Conservation (phyloP, 1,140 invertebrate species). For the Aphaenogaster ashmeadi region DNA sequence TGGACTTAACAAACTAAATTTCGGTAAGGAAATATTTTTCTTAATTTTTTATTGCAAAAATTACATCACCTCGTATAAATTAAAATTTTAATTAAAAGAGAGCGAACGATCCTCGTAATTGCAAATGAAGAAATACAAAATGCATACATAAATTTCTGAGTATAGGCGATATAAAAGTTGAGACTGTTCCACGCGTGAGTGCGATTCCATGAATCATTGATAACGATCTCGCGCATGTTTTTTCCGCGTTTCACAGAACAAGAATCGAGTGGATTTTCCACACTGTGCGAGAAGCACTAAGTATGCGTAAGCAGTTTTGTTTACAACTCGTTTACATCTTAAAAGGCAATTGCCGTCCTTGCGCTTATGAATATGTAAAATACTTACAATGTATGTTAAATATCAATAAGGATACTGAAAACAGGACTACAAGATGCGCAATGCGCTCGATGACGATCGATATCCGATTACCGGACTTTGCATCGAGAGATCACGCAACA, state of each 20-base stretch:
- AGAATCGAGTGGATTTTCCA: not conserved
- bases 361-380: conserved; percentile 29
- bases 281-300: not conserved
- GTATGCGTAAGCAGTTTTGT: not conserved
- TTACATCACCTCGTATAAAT: not conserved
- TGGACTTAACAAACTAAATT: not conserved
- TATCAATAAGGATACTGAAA: not conserved
- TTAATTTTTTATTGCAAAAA: not conserved
- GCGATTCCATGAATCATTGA: conserved; percentile 23
- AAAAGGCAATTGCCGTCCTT: not conserved
- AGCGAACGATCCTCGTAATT: not conserved
- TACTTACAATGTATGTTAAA: not conserved
- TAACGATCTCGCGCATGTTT: not conserved
- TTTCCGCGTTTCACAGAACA: not conserved
- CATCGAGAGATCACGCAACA: not conserved
- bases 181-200: not conserved
- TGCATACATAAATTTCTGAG: not conserved
- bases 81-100: not conserved
- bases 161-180: not conserved
- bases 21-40: not conserved
- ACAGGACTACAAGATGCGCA: not conserved
- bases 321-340: not conserved
- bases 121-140: not conserved
- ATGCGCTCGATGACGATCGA: not conserved
- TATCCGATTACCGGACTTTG: not conserved